Evolutionary conservation across 2,113 vertebrate species (phyloP).

Genomic region (Neofelis nebulosa): DNA sequence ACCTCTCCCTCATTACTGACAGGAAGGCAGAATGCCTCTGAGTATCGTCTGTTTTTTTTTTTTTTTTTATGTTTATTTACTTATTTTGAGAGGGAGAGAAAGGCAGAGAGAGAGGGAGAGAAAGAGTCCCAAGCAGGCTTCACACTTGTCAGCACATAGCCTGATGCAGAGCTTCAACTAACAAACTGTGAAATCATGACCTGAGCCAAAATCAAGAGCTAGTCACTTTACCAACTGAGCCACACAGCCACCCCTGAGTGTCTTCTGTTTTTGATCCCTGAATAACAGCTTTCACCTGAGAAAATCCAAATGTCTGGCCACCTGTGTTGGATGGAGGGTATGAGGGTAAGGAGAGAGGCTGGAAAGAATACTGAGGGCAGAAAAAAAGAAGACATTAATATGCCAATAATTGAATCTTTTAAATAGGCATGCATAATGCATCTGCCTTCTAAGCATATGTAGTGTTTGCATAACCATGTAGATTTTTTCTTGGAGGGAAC

Average conservation of each 20-base stretch:
- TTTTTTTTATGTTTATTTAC: no score
- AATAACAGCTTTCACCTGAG: not conserved
- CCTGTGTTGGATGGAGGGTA: not conserved
- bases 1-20: not conserved
- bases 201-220: no score
- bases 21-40: not conserved
- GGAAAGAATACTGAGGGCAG: not conserved
- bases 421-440: constrained; percentile 13
- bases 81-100: no score
- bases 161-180: no score
- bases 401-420: constrained; percentile 42
- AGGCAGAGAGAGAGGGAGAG: no score
- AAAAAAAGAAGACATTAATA: not conserved
- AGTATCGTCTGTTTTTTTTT: not conserved
- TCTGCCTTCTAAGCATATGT: constrained; percentile 37
- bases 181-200: no score
- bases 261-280: not conserved
- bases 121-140: no score
- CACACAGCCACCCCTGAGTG: not conserved
- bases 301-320: not conserved
- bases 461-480: constrained; percentile 28
- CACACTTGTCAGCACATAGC: no score
- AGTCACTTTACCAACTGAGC: no score
- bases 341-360: not conserved
- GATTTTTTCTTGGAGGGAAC: constrained; percentile 40